Evolutionary conservation across 2,888 invertebrate genomes (phyloP).

Genomic region (Tetrapedia diversipes): DNA sequence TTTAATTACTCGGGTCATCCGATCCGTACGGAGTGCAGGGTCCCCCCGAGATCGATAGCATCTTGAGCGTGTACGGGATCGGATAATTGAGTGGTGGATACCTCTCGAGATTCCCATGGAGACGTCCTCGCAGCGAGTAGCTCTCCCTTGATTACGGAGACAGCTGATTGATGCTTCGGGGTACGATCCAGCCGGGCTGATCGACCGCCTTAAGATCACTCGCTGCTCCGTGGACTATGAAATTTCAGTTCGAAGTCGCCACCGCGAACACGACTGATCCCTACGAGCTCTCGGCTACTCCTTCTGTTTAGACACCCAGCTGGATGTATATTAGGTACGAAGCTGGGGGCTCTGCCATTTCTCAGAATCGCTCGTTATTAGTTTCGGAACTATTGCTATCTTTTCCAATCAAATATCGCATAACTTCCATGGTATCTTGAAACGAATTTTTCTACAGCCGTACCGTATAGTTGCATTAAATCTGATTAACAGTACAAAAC

Average conservation of each 20-base stretch:
- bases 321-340: no score
- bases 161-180: conserved; percentile 72
- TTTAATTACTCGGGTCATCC: conserved; percentile 25
- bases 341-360: no score
- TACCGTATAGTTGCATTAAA: no score
- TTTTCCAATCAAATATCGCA: no score
- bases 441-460: no score
- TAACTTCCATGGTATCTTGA: no score
- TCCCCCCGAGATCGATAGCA: conserved; percentile 61
- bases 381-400: no score
- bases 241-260: conserved; percentile 60
- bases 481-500: no score
- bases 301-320: neutral
- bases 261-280: conserved; percentile 34
- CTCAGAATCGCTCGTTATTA: no score
- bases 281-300: conserved; percentile 1
- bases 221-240: conserved; percentile 68
- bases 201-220: conserved; percentile 67
- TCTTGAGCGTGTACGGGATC: conserved; percentile 61
- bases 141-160: conserved; percentile 69
- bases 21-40: conserved; percentile 25
- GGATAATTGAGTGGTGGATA: conserved; percentile 73
- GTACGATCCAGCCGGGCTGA: conserved; percentile 53
- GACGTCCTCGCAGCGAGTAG: conserved; percentile 70
- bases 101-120: conserved; percentile 74